These are phyloP conservation scores for Tetramorium simillimum DNA, from an alignment of 1,140 invertebrate species.

Conservation along the genomic window DNA sequence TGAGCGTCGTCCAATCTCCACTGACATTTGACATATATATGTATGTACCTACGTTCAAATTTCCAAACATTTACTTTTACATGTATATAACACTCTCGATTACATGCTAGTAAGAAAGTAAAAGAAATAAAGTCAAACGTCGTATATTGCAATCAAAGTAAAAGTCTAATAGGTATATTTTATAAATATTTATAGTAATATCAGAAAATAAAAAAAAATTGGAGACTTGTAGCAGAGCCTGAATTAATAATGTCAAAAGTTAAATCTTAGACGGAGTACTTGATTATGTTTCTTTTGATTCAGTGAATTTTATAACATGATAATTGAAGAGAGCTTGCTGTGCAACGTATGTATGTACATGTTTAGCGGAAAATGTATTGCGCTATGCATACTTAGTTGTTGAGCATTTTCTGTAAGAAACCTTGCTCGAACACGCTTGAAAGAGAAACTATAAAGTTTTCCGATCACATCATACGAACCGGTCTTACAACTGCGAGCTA, in stretches of 20 bases:
- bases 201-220: neutral
- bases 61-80: too few species aligned
- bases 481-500: neutral
- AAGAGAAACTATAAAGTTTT: constrained; percentile 28
- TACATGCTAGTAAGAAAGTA: neutral
- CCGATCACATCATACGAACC: neutral
- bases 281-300: neutral
- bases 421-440: neutral
- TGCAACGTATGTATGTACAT: neutral
- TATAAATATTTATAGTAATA: neutral
- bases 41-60: too few species aligned
- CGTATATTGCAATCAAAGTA: neutral
- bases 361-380: neutral
- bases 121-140: neutral
- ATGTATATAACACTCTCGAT: too few species aligned
- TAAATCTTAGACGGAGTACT: neutral
- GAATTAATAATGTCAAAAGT: neutral
- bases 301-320: neutral
- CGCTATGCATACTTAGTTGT: neutral
- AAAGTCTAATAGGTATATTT: neutral
- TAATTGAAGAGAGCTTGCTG: neutral
- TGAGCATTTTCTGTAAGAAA: constrained; percentile 9
- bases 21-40: constrained; percentile 7
- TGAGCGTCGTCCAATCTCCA: constrained; percentile 12
- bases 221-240: neutral